Percentiles rank a stretch among this genome's conserved stretches.
Evolutionary conservation across 2,113 vertebrate genomes (phyloP).

Genomic region (Lophochroa leadbeateri): DNA sequence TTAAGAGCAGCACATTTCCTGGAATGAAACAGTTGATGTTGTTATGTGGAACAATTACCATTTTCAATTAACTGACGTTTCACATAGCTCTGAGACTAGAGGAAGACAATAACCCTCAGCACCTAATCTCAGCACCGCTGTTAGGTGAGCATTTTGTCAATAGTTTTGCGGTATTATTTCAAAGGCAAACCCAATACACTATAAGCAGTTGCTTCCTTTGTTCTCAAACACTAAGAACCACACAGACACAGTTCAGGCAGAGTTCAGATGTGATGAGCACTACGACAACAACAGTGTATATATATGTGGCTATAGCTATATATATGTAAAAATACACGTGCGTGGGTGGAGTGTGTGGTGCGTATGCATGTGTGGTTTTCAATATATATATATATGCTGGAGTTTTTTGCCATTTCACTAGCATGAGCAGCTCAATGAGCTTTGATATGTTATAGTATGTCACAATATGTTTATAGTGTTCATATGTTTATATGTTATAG

Average conservation of each 20-base stretch:
- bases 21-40: slow-evolving; percentile 73
- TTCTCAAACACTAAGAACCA: slow-evolving; percentile 45
- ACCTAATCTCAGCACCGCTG: slow-evolving; percentile 64
- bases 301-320: neutral
- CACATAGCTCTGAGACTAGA: slow-evolving; percentile 68
- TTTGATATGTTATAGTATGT: neutral
- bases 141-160: slow-evolving; percentile 67
- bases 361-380: neutral
- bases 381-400: neutral
- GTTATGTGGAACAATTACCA: slow-evolving; percentile 75
- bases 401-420: neutral
- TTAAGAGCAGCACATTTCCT: slow-evolving; percentile 75
- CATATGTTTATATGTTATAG: neutral
- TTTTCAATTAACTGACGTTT: slow-evolving; percentile 81
- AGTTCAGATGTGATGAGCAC: slow-evolving; percentile 66
- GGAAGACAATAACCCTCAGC: slow-evolving; percentile 67
- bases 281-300: neutral
- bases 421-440: neutral
- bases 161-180: slow-evolving; percentile 63
- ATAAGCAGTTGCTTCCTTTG: slow-evolving; percentile 64
- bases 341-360: neutral
- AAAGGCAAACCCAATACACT: slow-evolving; percentile 62
- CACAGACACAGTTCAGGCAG: slow-evolving; percentile 61
- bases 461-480: neutral
- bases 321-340: neutral